phyloP scores from a whole-genome alignment of 2,888 invertebrate species.

The Cyclophora punctaria region DNA sequence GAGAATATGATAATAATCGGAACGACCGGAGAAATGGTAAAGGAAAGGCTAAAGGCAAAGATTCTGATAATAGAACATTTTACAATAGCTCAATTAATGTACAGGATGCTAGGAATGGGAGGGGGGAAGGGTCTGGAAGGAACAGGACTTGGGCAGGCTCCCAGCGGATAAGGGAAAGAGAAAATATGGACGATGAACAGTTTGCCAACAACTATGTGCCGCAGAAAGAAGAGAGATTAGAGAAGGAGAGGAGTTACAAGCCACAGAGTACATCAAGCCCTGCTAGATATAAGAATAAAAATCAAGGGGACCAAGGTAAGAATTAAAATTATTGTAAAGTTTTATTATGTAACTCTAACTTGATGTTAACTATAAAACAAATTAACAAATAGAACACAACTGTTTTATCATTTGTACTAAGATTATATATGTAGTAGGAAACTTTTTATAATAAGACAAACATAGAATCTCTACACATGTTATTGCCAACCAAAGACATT shows the following conservation, averaged over 20 bases:
- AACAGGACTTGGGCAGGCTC: slow-evolving; percentile 51
- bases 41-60: slow-evolving; percentile 47
- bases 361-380: too few species aligned
- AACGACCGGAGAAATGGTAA: slow-evolving; percentile 45
- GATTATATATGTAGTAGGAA: too few species aligned
- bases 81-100: slow-evolving; percentile 56
- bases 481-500: too few species aligned
- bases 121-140: slow-evolving; percentile 41
- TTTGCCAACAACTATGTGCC: slow-evolving; percentile 52
- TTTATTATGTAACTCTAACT: too few species aligned
- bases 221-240: slow-evolving; percentile 37
- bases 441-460: too few species aligned
- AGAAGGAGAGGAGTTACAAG: slow-evolving; percentile 25
- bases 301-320: slow-evolving; percentile 31
- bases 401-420: too few species aligned
- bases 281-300: slow-evolving; percentile 34
- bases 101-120: slow-evolving; percentile 50
- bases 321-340: neutral
- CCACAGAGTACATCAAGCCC: slow-evolving; percentile 42
- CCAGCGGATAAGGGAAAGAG: slow-evolving; percentile 42
- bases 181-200: slow-evolving; percentile 57
- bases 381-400: too few species aligned
- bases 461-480: too few species aligned
- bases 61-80: slow-evolving; percentile 52
- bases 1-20: slow-evolving; percentile 15